A percentile compares a stretch with the other conserved stretches of the same genome.
Evolutionary conservation across 2,113 vertebrate genomes (phyloP).

Genomic region (Cyphomyrus plagiostoma): DNA sequence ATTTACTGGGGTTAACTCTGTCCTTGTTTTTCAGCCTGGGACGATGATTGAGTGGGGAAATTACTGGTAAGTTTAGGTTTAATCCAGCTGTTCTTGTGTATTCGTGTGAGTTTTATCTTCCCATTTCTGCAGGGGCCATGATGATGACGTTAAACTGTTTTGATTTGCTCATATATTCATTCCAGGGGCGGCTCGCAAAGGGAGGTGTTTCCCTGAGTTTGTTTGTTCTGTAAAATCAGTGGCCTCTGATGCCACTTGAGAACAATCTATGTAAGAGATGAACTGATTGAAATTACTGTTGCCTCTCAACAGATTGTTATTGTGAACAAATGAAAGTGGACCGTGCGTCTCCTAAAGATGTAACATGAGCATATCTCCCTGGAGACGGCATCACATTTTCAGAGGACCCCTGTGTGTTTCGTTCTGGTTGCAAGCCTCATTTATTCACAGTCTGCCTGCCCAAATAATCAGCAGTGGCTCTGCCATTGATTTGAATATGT

Average conservation of each 20-base stretch:
- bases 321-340: not conserved
- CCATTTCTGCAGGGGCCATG: not conserved
- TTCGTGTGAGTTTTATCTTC: not conserved
- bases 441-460: slow-evolving; percentile 30
- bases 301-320: slow-evolving; percentile 18
- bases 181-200: not conserved
- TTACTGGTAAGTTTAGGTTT: slow-evolving; percentile 75
- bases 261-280: not conserved
- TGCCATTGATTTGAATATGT: not conserved
- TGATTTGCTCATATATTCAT: not conserved
- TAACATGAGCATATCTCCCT: not conserved
- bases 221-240: not conserved
- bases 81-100: not conserved
- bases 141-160: not conserved
- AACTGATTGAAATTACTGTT: slow-evolving; percentile 6
- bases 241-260: not conserved
- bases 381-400: not conserved
- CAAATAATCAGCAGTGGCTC: not conserved
- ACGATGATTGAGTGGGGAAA: slow-evolving; percentile 99
- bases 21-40: slow-evolving; percentile 75
- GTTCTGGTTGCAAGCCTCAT: slow-evolving; percentile 24
- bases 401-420: slow-evolving; percentile 11
- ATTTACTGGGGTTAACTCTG: not conserved
- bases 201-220: not conserved
- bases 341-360: not conserved